A percentile compares a stretch with the other conserved stretches of the same genome.
These are phyloP conservation scores for Forbesichthys agassizii DNA, from an alignment of 2,113 vertebrate species.

Conservation along the genomic window DNA sequence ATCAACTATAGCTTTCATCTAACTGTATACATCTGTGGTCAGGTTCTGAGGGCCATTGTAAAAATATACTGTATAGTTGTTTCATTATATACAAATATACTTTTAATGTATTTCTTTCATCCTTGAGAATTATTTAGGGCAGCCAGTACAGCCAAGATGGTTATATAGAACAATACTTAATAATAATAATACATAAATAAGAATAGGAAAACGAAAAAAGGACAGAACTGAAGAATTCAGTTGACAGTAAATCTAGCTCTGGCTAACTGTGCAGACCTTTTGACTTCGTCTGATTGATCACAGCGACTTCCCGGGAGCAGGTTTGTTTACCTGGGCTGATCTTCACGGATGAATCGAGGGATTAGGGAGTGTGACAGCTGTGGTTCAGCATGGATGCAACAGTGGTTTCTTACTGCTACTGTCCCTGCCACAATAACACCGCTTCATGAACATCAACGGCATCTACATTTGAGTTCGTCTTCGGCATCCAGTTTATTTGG, in stretches of 20 bases:
- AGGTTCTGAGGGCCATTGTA: not conserved
- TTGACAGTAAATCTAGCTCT: conserved; percentile 15
- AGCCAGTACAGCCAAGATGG: not conserved
- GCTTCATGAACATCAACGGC: too few species aligned
- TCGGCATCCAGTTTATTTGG: not conserved
- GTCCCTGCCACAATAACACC: not conserved
- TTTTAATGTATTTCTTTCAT: conserved; percentile 18
- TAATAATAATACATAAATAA: not conserved
- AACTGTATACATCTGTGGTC: not conserved
- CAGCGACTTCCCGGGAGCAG: conserved; percentile 4
- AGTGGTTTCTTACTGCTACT: conserved; percentile 1
- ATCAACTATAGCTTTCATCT: not conserved
- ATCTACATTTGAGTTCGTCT: too few species aligned
- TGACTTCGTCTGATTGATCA: conserved; percentile 16
- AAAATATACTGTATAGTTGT: too few species aligned
- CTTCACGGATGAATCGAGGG: not conserved
- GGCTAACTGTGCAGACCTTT: conserved; percentile 18
- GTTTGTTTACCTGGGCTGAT: not conserved
- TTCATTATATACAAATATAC: too few species aligned
- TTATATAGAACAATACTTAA: conserved; percentile 2
- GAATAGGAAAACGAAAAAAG: not conserved
- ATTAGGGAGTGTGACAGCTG: conserved; percentile 3
- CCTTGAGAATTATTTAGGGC: conserved; percentile 11
- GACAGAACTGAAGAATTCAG: conserved; percentile 13
- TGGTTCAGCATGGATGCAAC: not conserved